phyloP scores from a whole-genome alignment of 2,113 vertebrate genomes.

The Scomber colias region DNA sequence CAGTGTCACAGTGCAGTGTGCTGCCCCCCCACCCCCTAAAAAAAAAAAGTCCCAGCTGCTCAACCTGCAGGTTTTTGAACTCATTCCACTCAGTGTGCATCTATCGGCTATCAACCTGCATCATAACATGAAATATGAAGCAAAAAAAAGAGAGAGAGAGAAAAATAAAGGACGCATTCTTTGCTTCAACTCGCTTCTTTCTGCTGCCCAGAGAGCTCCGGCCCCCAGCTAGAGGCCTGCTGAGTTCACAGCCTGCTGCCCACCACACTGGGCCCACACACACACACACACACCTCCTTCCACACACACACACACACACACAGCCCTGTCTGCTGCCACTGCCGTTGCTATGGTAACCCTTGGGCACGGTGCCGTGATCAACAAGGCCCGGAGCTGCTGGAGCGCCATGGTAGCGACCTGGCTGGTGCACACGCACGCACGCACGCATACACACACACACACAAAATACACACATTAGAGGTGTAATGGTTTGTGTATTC shows the following conservation, averaged over 20 bases:
- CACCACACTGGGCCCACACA: slow-evolving; percentile 68
- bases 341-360: slow-evolving; percentile 81
- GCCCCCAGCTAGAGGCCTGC: slow-evolving; percentile 69
- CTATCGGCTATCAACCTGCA: neutral
- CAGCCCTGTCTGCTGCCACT: slow-evolving; percentile 74
- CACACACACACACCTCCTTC: slow-evolving; percentile 52
- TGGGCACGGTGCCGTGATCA: slow-evolving; percentile 78
- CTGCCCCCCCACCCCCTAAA: neutral
- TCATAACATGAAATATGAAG: neutral
- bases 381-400: slow-evolving; percentile 77
- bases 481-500: too few species aligned
- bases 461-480: neutral
- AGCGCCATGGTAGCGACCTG: slow-evolving; percentile 83
- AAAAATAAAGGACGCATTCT: slow-evolving; percentile 50
- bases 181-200: slow-evolving; percentile 55
- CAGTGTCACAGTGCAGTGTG: slow-evolving; percentile 28
- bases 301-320: slow-evolving; percentile 48
- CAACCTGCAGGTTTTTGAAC: slow-evolving; percentile 2
- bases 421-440: slow-evolving; percentile 59
- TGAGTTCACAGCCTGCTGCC: slow-evolving; percentile 77
- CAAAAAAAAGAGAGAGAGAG: slow-evolving; percentile 9
- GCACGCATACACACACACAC: slow-evolving; percentile 1
- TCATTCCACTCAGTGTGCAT: neutral
- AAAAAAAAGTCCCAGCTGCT: neutral
- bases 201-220: slow-evolving; percentile 55